phyloP scores from a whole-genome alignment of 2,888 invertebrate genomes.

The Lasioglossum vierecki region DNA sequence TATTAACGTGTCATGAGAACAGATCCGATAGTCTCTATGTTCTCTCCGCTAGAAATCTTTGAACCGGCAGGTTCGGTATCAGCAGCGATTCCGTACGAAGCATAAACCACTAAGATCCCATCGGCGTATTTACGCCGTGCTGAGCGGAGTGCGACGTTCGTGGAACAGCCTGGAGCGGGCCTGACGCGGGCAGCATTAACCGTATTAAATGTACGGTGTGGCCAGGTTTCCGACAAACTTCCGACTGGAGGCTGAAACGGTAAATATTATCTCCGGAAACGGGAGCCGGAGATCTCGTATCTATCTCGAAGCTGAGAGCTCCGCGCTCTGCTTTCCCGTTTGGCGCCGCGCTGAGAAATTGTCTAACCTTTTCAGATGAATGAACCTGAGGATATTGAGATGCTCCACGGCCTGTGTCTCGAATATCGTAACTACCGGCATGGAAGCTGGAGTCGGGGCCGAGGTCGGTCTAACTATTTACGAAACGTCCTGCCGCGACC shows the following conservation, averaged over 20 bases:
- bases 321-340: not conserved
- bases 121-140: constrained; percentile 32
- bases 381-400: constrained; percentile 46
- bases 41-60: not conserved
- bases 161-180: not conserved
- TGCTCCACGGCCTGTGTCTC: constrained; percentile 41
- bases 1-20: not conserved
- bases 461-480: constrained; percentile 60
- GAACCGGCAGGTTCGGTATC: not conserved
- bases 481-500: constrained; percentile 52
- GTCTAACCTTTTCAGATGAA: constrained; percentile 48
- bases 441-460: not conserved
- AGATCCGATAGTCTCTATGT: not conserved
- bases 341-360: constrained; percentile 41
- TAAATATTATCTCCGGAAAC: constrained; percentile 37
- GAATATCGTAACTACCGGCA: constrained; percentile 54
- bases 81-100: not conserved
- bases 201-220: constrained; percentile 20
- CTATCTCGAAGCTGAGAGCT: not conserved
- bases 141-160: constrained; percentile 13
- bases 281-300: constrained; percentile 17
- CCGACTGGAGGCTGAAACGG: not conserved
- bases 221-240: not conserved
- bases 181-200: constrained; percentile 11
- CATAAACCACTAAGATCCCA: constrained; percentile 25